A percentile compares a stretch with the other conserved stretches of the same genome.
Evolutionary conservation across 2,797 vertebrate genomes (phyloP).

Genomic region (Notoglanidium macrostoma): DNA sequence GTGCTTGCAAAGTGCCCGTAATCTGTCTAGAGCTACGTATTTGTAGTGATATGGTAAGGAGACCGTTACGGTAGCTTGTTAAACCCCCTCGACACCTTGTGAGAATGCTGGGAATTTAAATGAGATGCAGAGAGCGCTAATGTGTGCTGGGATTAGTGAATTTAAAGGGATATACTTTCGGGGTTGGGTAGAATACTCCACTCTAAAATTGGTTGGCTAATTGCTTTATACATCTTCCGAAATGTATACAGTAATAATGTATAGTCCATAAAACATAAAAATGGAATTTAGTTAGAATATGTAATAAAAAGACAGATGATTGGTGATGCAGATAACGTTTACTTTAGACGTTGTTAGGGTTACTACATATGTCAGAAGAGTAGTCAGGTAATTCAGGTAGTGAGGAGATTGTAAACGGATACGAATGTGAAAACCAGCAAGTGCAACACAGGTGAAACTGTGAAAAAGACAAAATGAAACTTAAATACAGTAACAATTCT

Average conservation of each 20-base stretch:
- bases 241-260: not conserved
- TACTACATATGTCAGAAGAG: not conserved
- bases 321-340: not conserved
- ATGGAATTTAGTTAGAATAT: too few relatives aligned
- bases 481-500: not conserved
- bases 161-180: not conserved
- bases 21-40: not conserved
- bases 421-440: not conserved
- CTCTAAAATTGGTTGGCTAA: not conserved
- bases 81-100: not conserved
- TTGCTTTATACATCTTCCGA: not conserved
- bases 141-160: not conserved
- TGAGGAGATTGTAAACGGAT: not conserved
- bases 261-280: not conserved
- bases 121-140: too few relatives aligned
- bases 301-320: not conserved
- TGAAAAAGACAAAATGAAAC: not conserved
- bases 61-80: not conserved
- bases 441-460: not conserved
- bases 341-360: not conserved
- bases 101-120: not conserved
- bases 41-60: not conserved
- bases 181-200: not conserved
- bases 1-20: not conserved
- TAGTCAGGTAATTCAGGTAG: not conserved